Conservation (phyloP, 2,888 invertebrate species). For the Drosophila yooni region DNA sequence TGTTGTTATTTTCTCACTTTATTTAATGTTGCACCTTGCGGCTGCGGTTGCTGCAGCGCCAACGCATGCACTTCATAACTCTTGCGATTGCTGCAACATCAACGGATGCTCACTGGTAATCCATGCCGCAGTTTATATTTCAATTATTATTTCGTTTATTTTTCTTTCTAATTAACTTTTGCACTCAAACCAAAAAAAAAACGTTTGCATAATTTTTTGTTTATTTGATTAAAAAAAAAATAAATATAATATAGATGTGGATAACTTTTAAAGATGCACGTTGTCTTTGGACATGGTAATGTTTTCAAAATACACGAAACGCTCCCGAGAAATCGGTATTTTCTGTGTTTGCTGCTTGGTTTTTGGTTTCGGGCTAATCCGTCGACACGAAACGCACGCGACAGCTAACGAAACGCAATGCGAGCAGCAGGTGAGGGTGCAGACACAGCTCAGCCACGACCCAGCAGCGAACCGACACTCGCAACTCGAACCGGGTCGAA, state of each 20-base stretch:
- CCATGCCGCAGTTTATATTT: constrained; percentile 53
- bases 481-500: constrained; percentile 54
- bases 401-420: constrained; percentile 77
- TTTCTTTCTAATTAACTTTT: constrained; percentile 9
- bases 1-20: constrained; percentile 28
- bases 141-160: constrained; percentile 9
- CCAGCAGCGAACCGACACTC: constrained; percentile 15
- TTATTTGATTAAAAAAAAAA: constrained; percentile 6
- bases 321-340: constrained; percentile 20
- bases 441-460: constrained; percentile 39
- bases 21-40: constrained; percentile 52
- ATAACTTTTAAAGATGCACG: constrained; percentile 34
- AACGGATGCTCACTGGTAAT: constrained; percentile 63
- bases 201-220: constrained; percentile 7
- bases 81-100: constrained; percentile 28
- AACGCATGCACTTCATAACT: constrained; percentile 54
- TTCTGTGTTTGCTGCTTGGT: not conserved
- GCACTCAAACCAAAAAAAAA: constrained; percentile 45
- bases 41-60: constrained; percentile 55
- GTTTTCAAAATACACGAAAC: constrained; percentile 27
- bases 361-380: constrained; percentile 48
- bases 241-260: not conserved
- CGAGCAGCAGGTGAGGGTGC: constrained; percentile 65
- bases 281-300: constrained; percentile 27
- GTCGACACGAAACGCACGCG: constrained; percentile 76